phyloP scores from a whole-genome alignment of 64 coral and sea anemone genomes.

The Montipora foliosa region DNA sequence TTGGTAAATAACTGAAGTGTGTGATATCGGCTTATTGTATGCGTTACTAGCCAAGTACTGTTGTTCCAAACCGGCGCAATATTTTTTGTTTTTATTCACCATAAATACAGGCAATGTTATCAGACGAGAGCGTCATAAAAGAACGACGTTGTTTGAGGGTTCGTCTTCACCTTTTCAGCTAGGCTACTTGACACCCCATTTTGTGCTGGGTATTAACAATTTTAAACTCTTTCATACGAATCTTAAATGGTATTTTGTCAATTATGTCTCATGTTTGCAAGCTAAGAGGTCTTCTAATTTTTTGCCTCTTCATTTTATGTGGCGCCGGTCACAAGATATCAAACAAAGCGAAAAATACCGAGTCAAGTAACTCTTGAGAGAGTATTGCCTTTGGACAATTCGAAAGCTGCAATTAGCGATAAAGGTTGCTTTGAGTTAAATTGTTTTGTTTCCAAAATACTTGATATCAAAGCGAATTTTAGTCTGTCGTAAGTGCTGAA shows the following conservation, averaged over 20 bases:
- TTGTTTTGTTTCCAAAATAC: slow-evolving; percentile 57
- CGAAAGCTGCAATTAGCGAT: slow-evolving; percentile 42
- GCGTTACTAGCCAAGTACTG: slow-evolving; percentile 17
- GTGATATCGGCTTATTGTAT: slow-evolving; percentile 35
- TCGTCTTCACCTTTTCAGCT: no score
- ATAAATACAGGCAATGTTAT: not conserved
- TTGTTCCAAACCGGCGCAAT: not conserved
- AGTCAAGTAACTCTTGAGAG: slow-evolving; percentile 19
- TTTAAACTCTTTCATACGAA: not conserved
- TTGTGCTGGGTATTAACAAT: not conserved
- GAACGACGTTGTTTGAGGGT: not conserved
- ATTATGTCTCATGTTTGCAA: not conserved
- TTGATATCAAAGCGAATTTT: not conserved
- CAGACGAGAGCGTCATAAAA: not conserved
- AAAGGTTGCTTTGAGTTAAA: slow-evolving; percentile 39
- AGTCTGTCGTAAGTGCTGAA: not conserved
- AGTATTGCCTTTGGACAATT: slow-evolving; percentile 27
- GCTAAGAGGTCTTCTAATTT: not conserved
- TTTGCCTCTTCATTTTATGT: slow-evolving; percentile 2
- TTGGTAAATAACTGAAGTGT: slow-evolving; percentile 43
- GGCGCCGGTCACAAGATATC: slow-evolving; percentile 21
- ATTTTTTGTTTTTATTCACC: slow-evolving; percentile 7
- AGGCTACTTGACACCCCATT: no score
- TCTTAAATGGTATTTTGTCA: not conserved
- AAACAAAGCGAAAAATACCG: slow-evolving; percentile 14